Evolutionary conservation across 2,113 vertebrate genomes (phyloP).

Genomic region (Oplegnathus fasciatus): DNA sequence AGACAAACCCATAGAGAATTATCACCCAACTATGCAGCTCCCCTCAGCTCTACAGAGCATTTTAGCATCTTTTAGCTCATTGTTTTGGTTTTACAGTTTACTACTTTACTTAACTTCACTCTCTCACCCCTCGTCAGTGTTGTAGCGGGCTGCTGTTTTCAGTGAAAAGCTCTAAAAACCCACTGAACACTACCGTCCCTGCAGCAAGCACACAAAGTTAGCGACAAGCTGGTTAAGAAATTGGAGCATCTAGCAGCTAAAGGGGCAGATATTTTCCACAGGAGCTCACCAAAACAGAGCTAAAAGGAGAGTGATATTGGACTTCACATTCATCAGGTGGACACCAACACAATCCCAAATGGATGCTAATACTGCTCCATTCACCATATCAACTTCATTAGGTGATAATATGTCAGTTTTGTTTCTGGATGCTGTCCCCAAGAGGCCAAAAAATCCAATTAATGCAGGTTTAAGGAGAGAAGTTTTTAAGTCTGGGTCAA

Average conservation of each 20-base stretch:
- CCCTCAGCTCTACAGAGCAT: neutral
- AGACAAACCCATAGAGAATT: neutral
- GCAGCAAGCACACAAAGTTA: neutral
- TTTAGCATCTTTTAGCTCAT: neutral
- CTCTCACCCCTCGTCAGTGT: too few species aligned
- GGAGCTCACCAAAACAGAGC: neutral
- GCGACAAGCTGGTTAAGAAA: neutral
- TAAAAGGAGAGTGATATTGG: neutral
- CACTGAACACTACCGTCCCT: too few species aligned
- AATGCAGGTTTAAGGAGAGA: neutral
- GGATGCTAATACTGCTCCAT: neutral
- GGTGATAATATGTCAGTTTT: neutral
- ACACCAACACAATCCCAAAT: neutral
- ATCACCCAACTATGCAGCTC: too few species aligned
- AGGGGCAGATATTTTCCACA: neutral
- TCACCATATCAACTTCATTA: neutral
- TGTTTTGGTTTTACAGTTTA: neutral
- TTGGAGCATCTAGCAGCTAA: neutral
- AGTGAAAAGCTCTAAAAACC: neutral
- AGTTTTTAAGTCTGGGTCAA: neutral
- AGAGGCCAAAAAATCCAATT: neutral
- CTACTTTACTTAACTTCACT: neutral
- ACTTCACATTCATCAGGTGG: neutral
- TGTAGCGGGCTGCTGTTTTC: neutral
- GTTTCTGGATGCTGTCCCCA: neutral